Conservation (phyloP, 2,888 invertebrate genomes). For the Trisateles emortualis region DNA sequence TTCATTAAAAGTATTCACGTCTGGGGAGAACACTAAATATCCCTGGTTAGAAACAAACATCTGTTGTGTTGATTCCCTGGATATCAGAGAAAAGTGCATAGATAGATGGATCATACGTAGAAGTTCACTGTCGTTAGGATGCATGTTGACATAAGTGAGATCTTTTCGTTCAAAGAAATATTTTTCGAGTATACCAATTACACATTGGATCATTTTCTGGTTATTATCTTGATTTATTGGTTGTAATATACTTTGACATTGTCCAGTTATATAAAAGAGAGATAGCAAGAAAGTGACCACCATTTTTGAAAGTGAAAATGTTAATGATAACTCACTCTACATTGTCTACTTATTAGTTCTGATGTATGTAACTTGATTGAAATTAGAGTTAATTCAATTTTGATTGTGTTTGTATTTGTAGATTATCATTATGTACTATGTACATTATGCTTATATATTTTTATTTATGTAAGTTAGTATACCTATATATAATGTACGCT, state of each 20-base stretch:
- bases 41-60: conserved; percentile 29
- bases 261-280: conserved; percentile 4
- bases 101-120: conserved; percentile 24
- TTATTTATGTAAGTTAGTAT: no score
- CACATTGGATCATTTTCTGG: conserved; percentile 13
- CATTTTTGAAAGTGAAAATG: conserved; percentile 27
- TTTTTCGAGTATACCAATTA: conserved; percentile 22
- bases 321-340: neutral
- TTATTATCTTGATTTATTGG: neutral
- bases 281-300: conserved; percentile 23
- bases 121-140: conserved; percentile 14
- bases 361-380: neutral
- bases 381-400: no score
- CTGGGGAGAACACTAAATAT: neutral
- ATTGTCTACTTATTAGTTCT: neutral
- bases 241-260: neutral
- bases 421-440: no score
- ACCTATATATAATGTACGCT: no score
- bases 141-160: conserved; percentile 32
- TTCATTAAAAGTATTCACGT: conserved; percentile 24
- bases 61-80: conserved; percentile 10
- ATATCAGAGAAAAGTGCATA: conserved; percentile 16
- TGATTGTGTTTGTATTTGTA: no score
- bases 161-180: conserved; percentile 27
- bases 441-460: no score